Evolutionary conservation across 2,888 invertebrate genomes (phyloP).

Genomic region (Phorcus lineatus): DNA sequence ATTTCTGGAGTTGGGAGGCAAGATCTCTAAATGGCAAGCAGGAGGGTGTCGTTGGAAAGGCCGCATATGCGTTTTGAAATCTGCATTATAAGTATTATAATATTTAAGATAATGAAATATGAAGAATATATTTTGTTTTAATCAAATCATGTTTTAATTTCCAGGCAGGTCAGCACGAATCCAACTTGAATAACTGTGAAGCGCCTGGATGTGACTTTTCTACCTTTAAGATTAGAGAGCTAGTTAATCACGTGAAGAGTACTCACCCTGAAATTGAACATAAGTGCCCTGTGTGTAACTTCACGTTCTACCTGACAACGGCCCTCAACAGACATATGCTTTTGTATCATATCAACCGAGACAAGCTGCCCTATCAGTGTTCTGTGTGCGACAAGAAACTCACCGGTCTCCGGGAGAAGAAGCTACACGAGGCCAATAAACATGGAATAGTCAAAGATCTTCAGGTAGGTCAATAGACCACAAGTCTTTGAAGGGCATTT

Average conservation of each 20-base stretch:
- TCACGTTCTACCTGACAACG: slow-evolving; percentile 34
- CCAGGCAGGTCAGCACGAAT: not conserved
- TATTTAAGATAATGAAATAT: no score
- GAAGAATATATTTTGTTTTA: no score
- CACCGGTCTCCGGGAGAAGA: slow-evolving; percentile 33
- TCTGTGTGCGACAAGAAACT: slow-evolving; percentile 45
- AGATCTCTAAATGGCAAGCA: no score
- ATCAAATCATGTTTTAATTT: no score
- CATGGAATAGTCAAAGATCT: slow-evolving; percentile 50
- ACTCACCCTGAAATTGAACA: slow-evolving; percentile 33
- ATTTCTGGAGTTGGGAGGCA: no score
- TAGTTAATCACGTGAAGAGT: slow-evolving; percentile 40
- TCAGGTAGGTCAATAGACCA: slow-evolving; percentile 41
- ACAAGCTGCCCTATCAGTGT: slow-evolving; percentile 26
- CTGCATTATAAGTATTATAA: no score
- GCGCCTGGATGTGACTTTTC: slow-evolving; percentile 40
- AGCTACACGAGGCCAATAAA: slow-evolving; percentile 48
- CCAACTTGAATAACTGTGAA: slow-evolving; percentile 32
- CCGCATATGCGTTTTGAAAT: no score
- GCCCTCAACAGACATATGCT: slow-evolving; percentile 37
- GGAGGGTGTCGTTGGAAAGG: no score
- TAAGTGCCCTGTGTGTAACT: slow-evolving; percentile 33
- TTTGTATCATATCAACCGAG: slow-evolving; percentile 32
- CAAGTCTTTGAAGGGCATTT: no score
- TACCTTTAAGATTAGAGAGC: slow-evolving; percentile 28